Conservation (phyloP, 2,113 vertebrate species). For the Hyaena hyaena region DNA sequence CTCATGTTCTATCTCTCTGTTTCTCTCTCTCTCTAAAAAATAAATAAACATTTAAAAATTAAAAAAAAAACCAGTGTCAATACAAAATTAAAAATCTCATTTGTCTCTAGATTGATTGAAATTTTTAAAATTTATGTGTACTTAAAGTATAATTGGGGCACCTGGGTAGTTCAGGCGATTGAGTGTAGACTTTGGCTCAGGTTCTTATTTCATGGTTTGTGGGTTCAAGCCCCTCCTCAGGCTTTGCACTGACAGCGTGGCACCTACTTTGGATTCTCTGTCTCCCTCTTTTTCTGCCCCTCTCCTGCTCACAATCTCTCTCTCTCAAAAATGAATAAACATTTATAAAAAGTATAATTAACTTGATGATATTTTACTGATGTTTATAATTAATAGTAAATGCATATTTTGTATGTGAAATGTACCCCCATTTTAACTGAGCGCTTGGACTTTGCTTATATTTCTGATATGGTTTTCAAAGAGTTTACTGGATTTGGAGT, state of each 20-base stretch:
- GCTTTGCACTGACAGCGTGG: no score
- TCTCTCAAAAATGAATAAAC: no score
- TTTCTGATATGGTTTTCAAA: slow-evolving; percentile 19
- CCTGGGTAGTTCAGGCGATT: no score
- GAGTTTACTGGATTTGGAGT: neutral
- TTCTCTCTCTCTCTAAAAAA: no score
- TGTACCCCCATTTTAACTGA: neutral
- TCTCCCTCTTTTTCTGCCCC: no score
- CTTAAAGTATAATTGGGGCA: neutral
- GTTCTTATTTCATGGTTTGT: no score
- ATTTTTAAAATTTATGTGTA: neutral
- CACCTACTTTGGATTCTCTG: no score
- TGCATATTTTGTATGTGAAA: neutral
- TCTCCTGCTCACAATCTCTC: no score
- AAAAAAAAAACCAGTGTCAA: neutral
- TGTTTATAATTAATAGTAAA: slow-evolving; percentile 7
- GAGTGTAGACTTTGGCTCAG: no score
- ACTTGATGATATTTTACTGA: neutral
- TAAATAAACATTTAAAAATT: no score
- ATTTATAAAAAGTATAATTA: neutral
- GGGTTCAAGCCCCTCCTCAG: no score
- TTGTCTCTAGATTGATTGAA: slow-evolving; percentile 42
- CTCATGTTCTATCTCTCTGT: no score
- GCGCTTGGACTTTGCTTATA: neutral
- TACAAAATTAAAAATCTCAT: neutral